Evolutionary conservation across 1,140 invertebrate species (phyloP), one percentile per base, ranked within the genome.

Genomic region (Stegodyphus mimosarum): DNA sequence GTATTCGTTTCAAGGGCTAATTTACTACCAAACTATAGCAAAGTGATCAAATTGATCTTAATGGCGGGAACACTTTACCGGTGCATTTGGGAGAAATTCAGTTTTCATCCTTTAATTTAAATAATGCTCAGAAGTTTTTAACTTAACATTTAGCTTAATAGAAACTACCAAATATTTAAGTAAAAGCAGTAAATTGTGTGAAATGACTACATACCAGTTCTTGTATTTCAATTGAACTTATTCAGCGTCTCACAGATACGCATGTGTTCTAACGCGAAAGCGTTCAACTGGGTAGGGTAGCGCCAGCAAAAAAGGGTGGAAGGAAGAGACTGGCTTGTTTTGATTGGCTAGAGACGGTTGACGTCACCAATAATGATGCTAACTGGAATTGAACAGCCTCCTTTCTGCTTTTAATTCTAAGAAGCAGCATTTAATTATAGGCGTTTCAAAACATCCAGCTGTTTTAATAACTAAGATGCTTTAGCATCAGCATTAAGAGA

Each of bases 301-400:
- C 15, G 69, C 72, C 63, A 70, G 15, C 6, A 83, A 84, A 80
- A 84, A 84, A 66, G 71, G 81, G 33, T 75, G 72, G 72, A 75
- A 84, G 81, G 73, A 75, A 84, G 33, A 9, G 64, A 6, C 48
- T 48, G 15, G 51, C 15, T 63, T 18, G 17, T 60, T 55, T 7
- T 15, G 72, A 84, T 84, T 84, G 81, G 81, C 66, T 67, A 63
- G 50, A n/a, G 60, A 55, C 52, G 6, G 52, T 17, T 84, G 72
- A 84, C 81, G 81, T 84, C 81, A 84, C 66, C 51, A n/a, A 69
- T 84, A 53, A 13, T 60, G 55, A 60, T 10, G 55, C 55, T 9
- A 9, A 5, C 55, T 60, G 55, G 55, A 60, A 60, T 15, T 60
- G 55, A 33, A 33, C 33, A 33, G 33, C 33, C 33, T 33, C 33